Percentiles rank a stretch among this genome's conserved stretches.
Conservation (phyloP, 2,888 invertebrate genomes). For the Pycnomerus fuliginosus region DNA sequence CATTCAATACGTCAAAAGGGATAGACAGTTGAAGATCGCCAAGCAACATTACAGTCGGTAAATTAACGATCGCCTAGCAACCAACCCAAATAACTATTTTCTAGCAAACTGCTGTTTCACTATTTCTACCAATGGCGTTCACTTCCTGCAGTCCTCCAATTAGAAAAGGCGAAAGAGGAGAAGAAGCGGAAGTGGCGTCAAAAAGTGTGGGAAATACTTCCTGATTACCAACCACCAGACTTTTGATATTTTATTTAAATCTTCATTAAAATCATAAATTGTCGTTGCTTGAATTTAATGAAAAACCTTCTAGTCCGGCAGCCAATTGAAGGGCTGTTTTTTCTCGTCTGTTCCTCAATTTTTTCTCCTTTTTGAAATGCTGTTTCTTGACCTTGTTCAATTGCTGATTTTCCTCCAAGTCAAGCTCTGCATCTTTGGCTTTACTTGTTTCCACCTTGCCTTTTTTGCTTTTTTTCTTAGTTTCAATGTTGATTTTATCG, state of each 20-base stretch:
- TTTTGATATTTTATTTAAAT: constrained; percentile 50
- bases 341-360: constrained; percentile 58
- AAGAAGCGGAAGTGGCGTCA: constrained; percentile 69
- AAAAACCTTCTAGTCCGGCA: constrained; percentile 64
- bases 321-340: constrained; percentile 66
- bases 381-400: constrained; percentile 62
- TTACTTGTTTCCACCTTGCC: constrained; percentile 13
- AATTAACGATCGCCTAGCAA: neutral
- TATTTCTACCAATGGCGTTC: constrained; percentile 63
- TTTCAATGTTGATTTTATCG: constrained; percentile 38
- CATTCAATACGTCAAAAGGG: constrained; percentile 34
- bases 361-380: constrained; percentile 68
- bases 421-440: constrained; percentile 62
- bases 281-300: constrained; percentile 39
- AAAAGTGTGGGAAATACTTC: constrained; percentile 70
- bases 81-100: too few relatives aligned
- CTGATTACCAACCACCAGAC: constrained; percentile 63
- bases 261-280: constrained; percentile 62
- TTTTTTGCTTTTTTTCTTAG: constrained; percentile 23
- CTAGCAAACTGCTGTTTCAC: constrained; percentile 46
- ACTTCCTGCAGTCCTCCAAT: constrained; percentile 62
- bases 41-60: constrained; percentile 56
- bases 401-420: constrained; percentile 68
- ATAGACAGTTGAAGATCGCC: constrained; percentile 46
- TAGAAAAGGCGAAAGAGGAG: constrained; percentile 67